Percentiles rank a stretch among this genome's conserved stretches.
phyloP scores from a whole-genome alignment of 2,797 vertebrate species.

The Poecilia wingei region DNA sequence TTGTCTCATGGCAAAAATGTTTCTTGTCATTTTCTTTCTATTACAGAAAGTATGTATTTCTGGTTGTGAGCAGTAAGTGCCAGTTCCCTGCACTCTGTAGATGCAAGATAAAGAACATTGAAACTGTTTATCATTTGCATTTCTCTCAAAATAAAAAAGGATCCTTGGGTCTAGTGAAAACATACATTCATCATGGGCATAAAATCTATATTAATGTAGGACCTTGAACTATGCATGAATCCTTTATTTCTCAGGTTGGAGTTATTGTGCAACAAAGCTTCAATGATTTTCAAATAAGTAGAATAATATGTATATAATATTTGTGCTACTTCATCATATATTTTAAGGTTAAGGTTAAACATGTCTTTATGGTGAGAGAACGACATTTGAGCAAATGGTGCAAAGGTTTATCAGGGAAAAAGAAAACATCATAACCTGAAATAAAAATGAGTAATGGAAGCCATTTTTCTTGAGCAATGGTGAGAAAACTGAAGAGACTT shows the following conservation, averaged over 20 bases:
- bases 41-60: not conserved
- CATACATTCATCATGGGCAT: not conserved
- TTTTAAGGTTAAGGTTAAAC: not conserved
- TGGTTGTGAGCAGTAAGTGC: not conserved
- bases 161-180: not conserved
- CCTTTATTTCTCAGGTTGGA: not conserved
- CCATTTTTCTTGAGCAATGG: not conserved
- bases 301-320: not conserved
- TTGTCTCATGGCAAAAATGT: conserved; percentile 15
- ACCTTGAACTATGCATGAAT: not conserved
- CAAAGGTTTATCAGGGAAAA: conserved; percentile 8
- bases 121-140: conserved; percentile 14
- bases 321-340: not conserved
- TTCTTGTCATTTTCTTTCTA: not conserved
- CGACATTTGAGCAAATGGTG: not conserved
- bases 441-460: conserved; percentile 17
- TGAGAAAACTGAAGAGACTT: not conserved
- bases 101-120: conserved; percentile 45
- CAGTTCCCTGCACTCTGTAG: conserved; percentile 9
- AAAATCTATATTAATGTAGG: not conserved
- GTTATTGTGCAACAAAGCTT: not conserved
- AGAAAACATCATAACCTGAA: not conserved
- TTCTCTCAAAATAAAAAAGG: conserved; percentile 43
- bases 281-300: not conserved
- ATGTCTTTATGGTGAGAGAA: not conserved